phyloP scores from a whole-genome alignment of 2,113 vertebrate species.

The Edolisoma coerulescens region DNA sequence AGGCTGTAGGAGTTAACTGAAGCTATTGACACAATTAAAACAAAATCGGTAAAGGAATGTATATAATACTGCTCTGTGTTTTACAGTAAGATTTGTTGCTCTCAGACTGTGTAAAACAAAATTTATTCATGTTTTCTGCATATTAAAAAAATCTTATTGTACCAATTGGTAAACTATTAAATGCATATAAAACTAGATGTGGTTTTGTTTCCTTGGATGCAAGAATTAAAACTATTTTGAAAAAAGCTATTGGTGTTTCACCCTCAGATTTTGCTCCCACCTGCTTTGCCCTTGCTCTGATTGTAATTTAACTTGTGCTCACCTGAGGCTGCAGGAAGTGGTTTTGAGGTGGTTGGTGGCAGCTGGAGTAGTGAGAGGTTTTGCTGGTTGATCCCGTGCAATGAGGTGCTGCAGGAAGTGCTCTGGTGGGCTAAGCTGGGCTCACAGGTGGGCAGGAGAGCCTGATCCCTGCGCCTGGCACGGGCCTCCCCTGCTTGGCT shows the following conservation, averaged over 20 bases:
- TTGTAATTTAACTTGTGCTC: neutral
- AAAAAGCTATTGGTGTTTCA: neutral
- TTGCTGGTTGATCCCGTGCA: fast-evolving
- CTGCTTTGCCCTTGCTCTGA: neutral
- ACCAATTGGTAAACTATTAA: slow-evolving; percentile 90
- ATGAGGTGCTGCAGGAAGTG: neutral
- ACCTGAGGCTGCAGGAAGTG: neutral
- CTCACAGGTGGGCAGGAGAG: neutral
- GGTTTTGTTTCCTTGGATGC: slow-evolving; percentile 52
- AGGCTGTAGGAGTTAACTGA: slow-evolving; percentile 77
- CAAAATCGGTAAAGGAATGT: slow-evolving; percentile 80
- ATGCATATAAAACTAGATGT: slow-evolving; percentile 84
- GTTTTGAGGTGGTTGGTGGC: neutral
- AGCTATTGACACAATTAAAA: slow-evolving; percentile 74
- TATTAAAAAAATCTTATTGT: slow-evolving; percentile 90
- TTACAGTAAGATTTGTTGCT: slow-evolving; percentile 89
- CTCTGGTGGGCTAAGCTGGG: neutral
- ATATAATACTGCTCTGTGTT: slow-evolving; percentile 88
- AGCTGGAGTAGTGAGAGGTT: neutral
- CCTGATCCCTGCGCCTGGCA: neutral
- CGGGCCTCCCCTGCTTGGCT: neutral
- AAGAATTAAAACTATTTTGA: slow-evolving; percentile 33
- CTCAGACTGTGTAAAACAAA: slow-evolving; percentile 89
- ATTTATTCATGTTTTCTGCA: slow-evolving; percentile 90
- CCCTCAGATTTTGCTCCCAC: neutral